Percentiles rank a stretch among this genome's conserved stretches.
Evolutionary conservation across 2,113 vertebrate genomes (phyloP).

Genomic region (Osmerus eperlanus): DNA sequence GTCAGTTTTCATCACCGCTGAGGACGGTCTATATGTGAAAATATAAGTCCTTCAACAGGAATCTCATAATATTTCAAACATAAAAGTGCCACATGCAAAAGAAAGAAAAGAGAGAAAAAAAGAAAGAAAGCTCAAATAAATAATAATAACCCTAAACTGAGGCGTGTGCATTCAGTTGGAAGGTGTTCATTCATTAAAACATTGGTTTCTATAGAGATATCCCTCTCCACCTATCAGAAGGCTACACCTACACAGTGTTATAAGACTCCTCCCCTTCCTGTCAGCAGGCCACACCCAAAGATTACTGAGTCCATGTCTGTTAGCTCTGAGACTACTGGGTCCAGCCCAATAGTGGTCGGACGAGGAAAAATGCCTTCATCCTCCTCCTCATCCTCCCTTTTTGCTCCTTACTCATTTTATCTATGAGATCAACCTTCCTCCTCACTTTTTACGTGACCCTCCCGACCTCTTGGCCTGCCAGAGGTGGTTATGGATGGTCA

Average conservation of each 20-base stretch:
- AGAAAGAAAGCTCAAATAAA: slow-evolving; percentile 42
- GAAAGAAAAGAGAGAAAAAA: slow-evolving; percentile 13
- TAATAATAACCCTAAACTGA: slow-evolving; percentile 30
- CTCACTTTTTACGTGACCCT: slow-evolving; percentile 81
- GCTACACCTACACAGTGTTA: slow-evolving; percentile 2
- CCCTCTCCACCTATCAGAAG: slow-evolving; percentile 3
- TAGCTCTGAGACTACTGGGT: slow-evolving; percentile 43
- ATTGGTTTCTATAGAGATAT: not conserved
- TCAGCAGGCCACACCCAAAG: slow-evolving; percentile 5
- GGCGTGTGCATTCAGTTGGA: slow-evolving; percentile 15
- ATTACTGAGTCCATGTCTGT: not conserved
- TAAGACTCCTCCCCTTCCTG: not conserved
- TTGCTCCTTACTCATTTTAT: not conserved
- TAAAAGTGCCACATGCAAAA: slow-evolving; percentile 67
- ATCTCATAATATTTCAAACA: slow-evolving; percentile 55
- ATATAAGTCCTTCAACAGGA: slow-evolving; percentile 73
- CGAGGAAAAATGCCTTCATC: not conserved
- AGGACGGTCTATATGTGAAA: slow-evolving; percentile 49
- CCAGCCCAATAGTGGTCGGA: slow-evolving; percentile 50
- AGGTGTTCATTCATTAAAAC: slow-evolving; percentile 17
- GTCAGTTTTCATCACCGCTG: slow-evolving; percentile 7
- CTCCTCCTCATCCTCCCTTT: slow-evolving; percentile 13
- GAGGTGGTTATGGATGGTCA: slow-evolving; percentile 92
- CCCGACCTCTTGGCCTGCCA: slow-evolving; percentile 91
- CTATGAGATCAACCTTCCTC: slow-evolving; percentile 21